Evolutionary conservation across 1,140 invertebrate species (phyloP), one percentile per base, ranked within the genome.

Genomic region (Dryas iulia): DNA sequence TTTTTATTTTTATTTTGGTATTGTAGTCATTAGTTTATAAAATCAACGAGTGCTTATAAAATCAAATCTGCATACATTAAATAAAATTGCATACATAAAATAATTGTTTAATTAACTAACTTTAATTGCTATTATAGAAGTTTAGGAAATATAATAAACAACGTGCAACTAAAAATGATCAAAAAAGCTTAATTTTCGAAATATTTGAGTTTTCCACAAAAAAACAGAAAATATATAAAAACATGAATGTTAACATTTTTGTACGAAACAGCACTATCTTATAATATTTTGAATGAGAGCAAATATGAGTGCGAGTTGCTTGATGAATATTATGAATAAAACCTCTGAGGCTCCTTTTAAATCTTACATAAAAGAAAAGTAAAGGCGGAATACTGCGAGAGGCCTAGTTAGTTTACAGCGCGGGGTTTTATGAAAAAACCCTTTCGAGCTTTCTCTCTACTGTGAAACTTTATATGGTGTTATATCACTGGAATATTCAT

Each of bases 281-380:
- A 47, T 47, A 47, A 47, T 47, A 47, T 47, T 47, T 47, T 3
- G 18, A 47, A 47, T 47, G 39, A 21, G 39, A 47, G 39, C 39
- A 47, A 47, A 47, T 47, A 47, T 47, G 39, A 47, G 39, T 47
- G 18, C 18, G 18, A 18, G 39, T 47, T 47, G 18, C 39, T 47
- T 47, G 39, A 47, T 47, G 39, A 47, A 47, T 47, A 47, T 47
- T 18, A 47, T 47, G 39, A 47, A 47, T 47, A 47, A 18, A 47
- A 47, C 39, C 18, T 47, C 39, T 47, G 39, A 21, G 39, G 39
- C 8, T 21, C 18, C 39, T 47, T 47, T 47, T 21, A 47, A 47
- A 21, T 47, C 18, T 47, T 47, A 47, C 18, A 47, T 47, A 47
- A 47, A 47, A 18, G 18, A 21, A n/a, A 47, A 47, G 18, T 47